Percentiles rank a stretch among this genome's conserved stretches.
phyloP scores from a whole-genome alignment of 2,797 vertebrate genomes.

The Hipposideros larvatus region DNA sequence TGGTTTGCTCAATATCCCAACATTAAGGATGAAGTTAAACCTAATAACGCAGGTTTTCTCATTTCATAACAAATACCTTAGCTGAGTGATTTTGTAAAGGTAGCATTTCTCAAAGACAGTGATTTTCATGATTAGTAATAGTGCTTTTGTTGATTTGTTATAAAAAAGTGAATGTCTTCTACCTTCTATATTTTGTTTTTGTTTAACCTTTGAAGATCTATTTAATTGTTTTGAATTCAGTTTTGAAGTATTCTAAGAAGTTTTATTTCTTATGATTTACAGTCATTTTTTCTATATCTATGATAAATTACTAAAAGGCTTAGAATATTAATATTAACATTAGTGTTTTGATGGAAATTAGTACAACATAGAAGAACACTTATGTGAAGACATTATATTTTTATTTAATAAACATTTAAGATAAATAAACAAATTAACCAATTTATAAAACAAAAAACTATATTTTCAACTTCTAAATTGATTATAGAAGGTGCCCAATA shows the following conservation, averaged over 20 bases:
- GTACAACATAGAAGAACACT: not conserved
- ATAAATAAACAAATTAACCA: conserved; percentile 32
- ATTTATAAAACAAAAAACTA: not conserved
- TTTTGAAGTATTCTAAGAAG: conserved; percentile 55
- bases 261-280: conserved; percentile 4
- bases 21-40: not conserved
- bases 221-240: conserved; percentile 54
- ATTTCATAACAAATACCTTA: conserved; percentile 18
- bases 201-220: not conserved
- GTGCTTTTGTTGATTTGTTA: conserved; percentile 45
- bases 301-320: conserved; percentile 35
- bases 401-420: conserved; percentile 35
- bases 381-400: conserved; percentile 30
- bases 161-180: not conserved
- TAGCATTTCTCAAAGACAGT: conserved; percentile 55
- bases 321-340: not conserved
- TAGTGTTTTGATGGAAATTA: conserved; percentile 36
- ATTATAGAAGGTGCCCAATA: not conserved
- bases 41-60: not conserved
- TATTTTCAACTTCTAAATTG: conserved; percentile 39
- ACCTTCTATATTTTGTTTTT: conserved; percentile 38
- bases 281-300: not conserved
- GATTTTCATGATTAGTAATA: conserved; percentile 26
- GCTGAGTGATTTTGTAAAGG: conserved; percentile 12
- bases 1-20: not conserved